A percentile compares a stretch with the other conserved stretches of the same genome.
Evolutionary conservation across 2,888 invertebrate species (phyloP).

Genomic region (Sarcophaga rosellei): DNA sequence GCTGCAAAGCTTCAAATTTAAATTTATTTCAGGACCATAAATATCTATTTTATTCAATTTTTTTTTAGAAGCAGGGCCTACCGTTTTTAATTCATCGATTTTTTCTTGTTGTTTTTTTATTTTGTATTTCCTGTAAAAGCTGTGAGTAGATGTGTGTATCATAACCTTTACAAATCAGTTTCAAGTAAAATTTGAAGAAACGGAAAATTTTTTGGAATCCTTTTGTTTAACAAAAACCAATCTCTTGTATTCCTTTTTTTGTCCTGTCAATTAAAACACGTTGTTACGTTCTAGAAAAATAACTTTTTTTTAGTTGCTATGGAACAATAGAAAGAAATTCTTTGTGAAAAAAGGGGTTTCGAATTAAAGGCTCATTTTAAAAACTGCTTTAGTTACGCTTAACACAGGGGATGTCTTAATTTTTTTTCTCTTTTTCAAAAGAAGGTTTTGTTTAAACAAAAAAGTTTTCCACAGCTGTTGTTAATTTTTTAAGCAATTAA

Average conservation of each 20-base stretch:
- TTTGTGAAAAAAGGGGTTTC: slow-evolving; percentile 16
- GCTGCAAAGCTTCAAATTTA: too few species aligned
- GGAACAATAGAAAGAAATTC: background rate
- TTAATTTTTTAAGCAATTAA: slow-evolving; percentile 24
- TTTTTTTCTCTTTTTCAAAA: background rate
- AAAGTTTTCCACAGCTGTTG: slow-evolving; percentile 26
- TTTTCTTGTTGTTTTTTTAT: background rate
- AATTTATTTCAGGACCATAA: too few species aligned
- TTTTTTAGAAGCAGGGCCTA: background rate
- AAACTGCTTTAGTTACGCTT: slow-evolving; percentile 11
- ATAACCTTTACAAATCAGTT: slow-evolving; percentile 56
- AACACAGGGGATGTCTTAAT: slow-evolving; percentile 28
- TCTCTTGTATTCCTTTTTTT: slow-evolving; percentile 33
- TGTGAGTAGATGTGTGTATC: slow-evolving; percentile 30
- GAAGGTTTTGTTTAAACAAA: background rate
- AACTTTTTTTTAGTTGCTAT: background rate
- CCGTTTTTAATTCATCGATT: background rate
- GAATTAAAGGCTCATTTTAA: background rate
- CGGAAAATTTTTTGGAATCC: background rate
- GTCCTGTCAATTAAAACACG: slow-evolving; percentile 56
- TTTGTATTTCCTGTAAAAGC: slow-evolving; percentile 18
- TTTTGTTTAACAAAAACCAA: background rate
- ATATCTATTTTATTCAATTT: background rate
- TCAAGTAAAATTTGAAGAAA: background rate
- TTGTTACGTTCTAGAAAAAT: slow-evolving; percentile 22